Conservation (phyloP, 2,888 invertebrate genomes). For the Drosophila sordidapex region DNA sequence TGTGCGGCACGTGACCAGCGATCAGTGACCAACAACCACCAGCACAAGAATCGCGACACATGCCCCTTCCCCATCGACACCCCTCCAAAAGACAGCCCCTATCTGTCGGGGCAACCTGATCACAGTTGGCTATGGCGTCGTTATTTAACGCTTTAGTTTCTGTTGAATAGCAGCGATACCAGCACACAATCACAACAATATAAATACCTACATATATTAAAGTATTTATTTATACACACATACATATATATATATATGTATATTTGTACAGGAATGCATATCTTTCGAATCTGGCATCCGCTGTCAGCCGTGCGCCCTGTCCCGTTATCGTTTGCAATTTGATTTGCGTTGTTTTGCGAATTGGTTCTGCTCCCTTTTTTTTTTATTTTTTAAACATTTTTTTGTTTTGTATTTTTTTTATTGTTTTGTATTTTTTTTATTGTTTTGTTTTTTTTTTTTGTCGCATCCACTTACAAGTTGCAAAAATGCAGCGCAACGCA, state of each 20-base stretch:
- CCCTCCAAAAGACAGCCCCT: background rate
- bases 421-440: too few species aligned
- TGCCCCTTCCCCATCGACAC: background rate
- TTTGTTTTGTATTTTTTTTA: background rate
- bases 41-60: conserved; percentile 18
- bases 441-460: conserved; percentile 17
- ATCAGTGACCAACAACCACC: conserved; percentile 17
- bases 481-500: conserved; percentile 66
- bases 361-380: conserved; percentile 18
- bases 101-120: conserved; percentile 37
- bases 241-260: background rate
- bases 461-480: conserved; percentile 65
- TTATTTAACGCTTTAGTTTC: conserved; percentile 41
- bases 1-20: conserved; percentile 58
- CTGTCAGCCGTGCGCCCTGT: conserved; percentile 26
- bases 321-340: conserved; percentile 58
- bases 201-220: conserved; percentile 7
- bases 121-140: conserved; percentile 44
- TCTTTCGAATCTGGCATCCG: conserved; percentile 51
- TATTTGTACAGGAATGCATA: conserved; percentile 30
- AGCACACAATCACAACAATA: conserved; percentile 30
- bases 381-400: background rate
- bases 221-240: background rate
- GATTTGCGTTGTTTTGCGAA: conserved; percentile 56
- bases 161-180: conserved; percentile 35